Evolutionary conservation across 2,113 vertebrate species (phyloP).

Genomic region (Taxidea taxus): DNA sequence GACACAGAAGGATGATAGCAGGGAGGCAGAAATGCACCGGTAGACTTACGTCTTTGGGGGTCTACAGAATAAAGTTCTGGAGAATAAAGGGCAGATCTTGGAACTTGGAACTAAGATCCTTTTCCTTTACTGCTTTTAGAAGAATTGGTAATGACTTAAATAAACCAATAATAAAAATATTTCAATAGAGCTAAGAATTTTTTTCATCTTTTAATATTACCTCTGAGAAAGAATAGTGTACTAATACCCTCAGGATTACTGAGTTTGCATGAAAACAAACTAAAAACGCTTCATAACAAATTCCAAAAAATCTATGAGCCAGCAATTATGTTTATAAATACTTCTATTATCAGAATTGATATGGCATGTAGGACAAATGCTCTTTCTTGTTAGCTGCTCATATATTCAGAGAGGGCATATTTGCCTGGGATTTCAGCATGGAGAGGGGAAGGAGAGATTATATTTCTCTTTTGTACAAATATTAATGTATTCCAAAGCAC

Average conservation of each 20-base stretch:
- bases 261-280: not conserved
- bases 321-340: not conserved
- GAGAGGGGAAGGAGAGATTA: constrained; percentile 12
- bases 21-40: not conserved
- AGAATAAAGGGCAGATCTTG: not conserved
- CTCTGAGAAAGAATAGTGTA: not conserved
- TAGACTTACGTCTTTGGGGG: not conserved
- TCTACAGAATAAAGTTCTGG: not conserved
- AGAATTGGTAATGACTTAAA: not conserved
- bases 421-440: not conserved
- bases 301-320: not conserved
- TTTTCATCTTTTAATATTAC: not conserved
- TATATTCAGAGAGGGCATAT: constrained; percentile 23
- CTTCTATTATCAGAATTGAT: constrained; percentile 33
- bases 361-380: not conserved
- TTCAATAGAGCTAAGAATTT: constrained; percentile 27
- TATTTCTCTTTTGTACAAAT: constrained; percentile 60
- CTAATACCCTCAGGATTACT: not conserved
- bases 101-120: not conserved
- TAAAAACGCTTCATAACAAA: not conserved
- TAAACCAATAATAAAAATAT: not conserved
- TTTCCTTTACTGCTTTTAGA: not conserved
- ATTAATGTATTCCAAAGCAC: constrained; percentile 38
- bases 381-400: not conserved
- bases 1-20: not conserved